These are phyloP conservation scores for Oceanites oceanicus DNA, from an alignment of 2,113 vertebrate species.

Conservation along the genomic window DNA sequence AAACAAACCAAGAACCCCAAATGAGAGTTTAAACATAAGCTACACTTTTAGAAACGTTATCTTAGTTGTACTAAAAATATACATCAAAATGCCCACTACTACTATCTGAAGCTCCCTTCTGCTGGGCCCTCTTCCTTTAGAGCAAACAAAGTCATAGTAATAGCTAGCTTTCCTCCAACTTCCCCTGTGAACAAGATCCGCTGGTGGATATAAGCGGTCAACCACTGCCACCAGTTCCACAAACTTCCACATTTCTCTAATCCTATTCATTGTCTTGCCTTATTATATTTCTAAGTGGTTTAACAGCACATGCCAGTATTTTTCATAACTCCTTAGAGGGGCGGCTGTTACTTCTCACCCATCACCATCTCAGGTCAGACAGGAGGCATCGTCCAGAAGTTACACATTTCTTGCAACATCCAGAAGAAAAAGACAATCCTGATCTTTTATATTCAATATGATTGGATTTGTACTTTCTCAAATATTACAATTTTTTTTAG, in stretches of 20 bases:
- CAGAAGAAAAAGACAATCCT: background rate
- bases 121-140: slow-evolving; percentile 50
- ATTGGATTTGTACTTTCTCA: background rate
- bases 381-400: background rate
- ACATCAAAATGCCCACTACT: slow-evolving; percentile 27
- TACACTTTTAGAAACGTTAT: background rate
- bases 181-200: slow-evolving; percentile 11
- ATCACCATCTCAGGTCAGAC: background rate
- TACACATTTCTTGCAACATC: background rate
- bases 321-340: background rate
- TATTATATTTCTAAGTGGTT: background rate
- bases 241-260: slow-evolving; percentile 4
- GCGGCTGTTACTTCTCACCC: background rate
- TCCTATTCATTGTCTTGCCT: background rate
- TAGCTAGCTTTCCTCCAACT: slow-evolving; percentile 37
- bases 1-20: slow-evolving; percentile 19
- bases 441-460: background rate
- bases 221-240: background rate
- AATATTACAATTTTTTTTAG: background rate
- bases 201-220: background rate
- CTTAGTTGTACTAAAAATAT: slow-evolving; percentile 18
- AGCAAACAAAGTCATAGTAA: slow-evolving; percentile 37
- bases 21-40: slow-evolving; percentile 4
- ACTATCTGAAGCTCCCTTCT: slow-evolving; percentile 60
- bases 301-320: background rate